These are phyloP conservation scores for Enteromius thamalakanensis DNA, from an alignment of 2,797 vertebrate species.

Conservation along the genomic window DNA sequence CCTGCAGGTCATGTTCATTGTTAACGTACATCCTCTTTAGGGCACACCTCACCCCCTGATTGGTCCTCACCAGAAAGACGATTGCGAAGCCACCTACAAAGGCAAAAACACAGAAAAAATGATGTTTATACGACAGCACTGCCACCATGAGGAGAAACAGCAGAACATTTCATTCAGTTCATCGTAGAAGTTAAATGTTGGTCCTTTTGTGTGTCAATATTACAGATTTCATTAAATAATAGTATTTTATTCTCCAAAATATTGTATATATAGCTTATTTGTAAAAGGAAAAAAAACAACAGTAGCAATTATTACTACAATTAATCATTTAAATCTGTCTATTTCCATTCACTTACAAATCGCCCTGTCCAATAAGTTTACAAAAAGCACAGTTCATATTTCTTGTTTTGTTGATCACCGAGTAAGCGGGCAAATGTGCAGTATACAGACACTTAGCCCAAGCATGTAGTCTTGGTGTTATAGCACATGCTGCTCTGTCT, in stretches of 20 bases:
- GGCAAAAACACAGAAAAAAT: background rate
- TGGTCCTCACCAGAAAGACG: conserved; percentile 93
- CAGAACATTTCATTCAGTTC: background rate
- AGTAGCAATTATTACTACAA: background rate
- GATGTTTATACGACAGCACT: conserved; percentile 17
- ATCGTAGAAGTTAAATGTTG: too few species aligned
- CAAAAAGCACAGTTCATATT: background rate
- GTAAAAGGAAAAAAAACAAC: background rate
- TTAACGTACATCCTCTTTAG: conserved; percentile 99
- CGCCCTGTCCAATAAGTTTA: background rate
- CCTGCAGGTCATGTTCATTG: conserved; percentile 94
- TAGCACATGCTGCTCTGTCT: too few species aligned
- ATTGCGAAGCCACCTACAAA: conserved; percentile 92
- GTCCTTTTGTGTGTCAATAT: background rate
- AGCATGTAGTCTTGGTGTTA: too few species aligned
- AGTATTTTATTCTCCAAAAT: background rate
- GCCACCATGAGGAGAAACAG: conserved; percentile 24
- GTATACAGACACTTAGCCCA: background rate
- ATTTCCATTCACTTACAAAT: background rate
- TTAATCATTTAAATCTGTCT: background rate
- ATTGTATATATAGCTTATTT: background rate
- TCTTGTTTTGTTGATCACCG: background rate
- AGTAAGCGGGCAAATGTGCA: background rate
- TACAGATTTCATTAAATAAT: too few species aligned
- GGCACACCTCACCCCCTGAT: conserved; percentile 91